Conservation (phyloP, 2,888 invertebrate genomes). For the Drosophila gaucha region DNA sequence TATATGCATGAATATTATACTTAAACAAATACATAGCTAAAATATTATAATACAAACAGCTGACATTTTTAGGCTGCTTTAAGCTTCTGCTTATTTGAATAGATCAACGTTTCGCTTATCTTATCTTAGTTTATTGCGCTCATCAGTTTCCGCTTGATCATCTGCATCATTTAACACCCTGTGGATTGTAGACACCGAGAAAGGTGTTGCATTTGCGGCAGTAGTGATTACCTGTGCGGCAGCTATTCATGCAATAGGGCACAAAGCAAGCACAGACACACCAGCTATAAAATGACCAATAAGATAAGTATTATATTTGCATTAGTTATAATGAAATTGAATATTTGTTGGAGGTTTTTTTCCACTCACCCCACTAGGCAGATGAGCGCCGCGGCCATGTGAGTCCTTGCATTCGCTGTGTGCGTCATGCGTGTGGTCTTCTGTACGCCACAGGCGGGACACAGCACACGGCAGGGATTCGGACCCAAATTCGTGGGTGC, state of each 20-base stretch:
- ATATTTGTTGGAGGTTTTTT: background rate
- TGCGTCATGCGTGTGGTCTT: constrained; percentile 81
- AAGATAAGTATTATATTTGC: background rate
- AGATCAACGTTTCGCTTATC: constrained; percentile 32
- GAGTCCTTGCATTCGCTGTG: constrained; percentile 81
- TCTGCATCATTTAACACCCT: constrained; percentile 38
- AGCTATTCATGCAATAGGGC: constrained; percentile 84
- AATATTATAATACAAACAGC: constrained; percentile 31
- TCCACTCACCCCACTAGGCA: constrained; percentile 80
- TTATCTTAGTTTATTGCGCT: constrained; percentile 29
- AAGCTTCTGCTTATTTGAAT: constrained; percentile 20
- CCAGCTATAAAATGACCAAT: constrained; percentile 64
- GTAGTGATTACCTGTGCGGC: constrained; percentile 83
- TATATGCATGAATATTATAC: constrained; percentile 21
- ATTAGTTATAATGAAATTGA: background rate
- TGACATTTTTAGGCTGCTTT: constrained; percentile 24
- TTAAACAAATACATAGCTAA: constrained; percentile 22
- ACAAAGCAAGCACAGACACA: constrained; percentile 84
- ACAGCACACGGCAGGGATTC: constrained; percentile 79
- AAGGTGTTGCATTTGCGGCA: constrained; percentile 83
- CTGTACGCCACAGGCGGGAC: constrained; percentile 80
- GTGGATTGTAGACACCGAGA: constrained; percentile 78
- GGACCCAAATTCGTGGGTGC: constrained; percentile 73
- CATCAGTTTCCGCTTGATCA: background rate
- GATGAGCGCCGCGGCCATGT: constrained; percentile 77